phyloP scores from a whole-genome alignment of 2,888 invertebrate genomes.

The Thecocarcelia acutangulata region DNA sequence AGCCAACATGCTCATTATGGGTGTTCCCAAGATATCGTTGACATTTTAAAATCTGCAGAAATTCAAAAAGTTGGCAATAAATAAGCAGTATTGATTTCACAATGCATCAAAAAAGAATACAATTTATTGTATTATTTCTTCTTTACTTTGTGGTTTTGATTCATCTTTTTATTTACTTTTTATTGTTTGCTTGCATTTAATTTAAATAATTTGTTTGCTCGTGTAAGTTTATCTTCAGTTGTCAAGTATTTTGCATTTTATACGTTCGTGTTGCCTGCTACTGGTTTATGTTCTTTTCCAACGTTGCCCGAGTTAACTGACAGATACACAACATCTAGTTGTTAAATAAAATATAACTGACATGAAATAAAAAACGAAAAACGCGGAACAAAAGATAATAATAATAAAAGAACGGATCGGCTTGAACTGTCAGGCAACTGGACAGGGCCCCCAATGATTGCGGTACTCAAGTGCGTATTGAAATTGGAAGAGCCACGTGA shows the following conservation, averaged over 20 bases:
- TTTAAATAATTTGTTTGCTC: conserved; percentile 33
- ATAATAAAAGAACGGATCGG: too few relatives aligned
- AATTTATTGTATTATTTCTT: background rate
- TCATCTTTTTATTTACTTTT: background rate
- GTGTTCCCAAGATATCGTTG: conserved; percentile 36
- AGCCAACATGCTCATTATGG: background rate
- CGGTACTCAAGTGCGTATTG: too few relatives aligned
- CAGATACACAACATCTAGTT: conserved; percentile 40
- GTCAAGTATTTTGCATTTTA: conserved; percentile 44
- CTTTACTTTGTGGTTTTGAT: conserved; percentile 37
- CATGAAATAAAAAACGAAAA: conserved; percentile 30
- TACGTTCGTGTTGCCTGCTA: conserved; percentile 24
- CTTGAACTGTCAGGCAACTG: too few relatives aligned
- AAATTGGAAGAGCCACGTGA: too few relatives aligned
- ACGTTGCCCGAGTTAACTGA: conserved; percentile 25
- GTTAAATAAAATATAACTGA: conserved; percentile 35
- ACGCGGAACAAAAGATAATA: conserved; percentile 8
- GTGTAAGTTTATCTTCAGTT: conserved; percentile 19
- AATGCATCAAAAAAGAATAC: background rate
- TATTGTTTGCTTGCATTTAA: conserved; percentile 23
- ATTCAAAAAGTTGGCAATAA: conserved; percentile 1
- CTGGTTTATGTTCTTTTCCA: conserved; percentile 10
- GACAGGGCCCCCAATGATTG: too few relatives aligned
- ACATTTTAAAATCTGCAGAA: conserved; percentile 15
- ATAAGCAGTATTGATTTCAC: conserved; percentile 16